Evolutionary conservation across 2,888 invertebrate genomes (phyloP), one percentile per base, ranked within the genome.

Genomic region (Opisthograptis luteolata): DNA sequence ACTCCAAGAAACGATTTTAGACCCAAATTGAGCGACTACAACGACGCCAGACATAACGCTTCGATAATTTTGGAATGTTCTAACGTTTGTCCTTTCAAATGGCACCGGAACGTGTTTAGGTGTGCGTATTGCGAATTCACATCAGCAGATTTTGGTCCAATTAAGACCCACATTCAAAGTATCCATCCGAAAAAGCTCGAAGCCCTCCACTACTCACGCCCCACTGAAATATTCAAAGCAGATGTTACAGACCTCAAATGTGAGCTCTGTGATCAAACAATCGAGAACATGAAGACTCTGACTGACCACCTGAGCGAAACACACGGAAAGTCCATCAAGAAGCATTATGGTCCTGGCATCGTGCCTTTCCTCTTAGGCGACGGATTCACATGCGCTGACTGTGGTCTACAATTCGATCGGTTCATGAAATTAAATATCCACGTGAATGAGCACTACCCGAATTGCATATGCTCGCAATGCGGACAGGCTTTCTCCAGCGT

Each of bases 51-150:
- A 68, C 80, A 81, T 74, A 87, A 88, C 60, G 87, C 87, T 34
- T 79, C 78, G 17, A 67, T 82, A 41, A 79, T 89, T 44, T 67
- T 89, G 48, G 81, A 86, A 65, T 82, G 69, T 66, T 87, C 88
- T 22, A 89, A 85, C 68, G 79, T 71, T 17, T 79, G 80, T 49
- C 89, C 89, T 0, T 90, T 90, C 66, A 75, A 87, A 53, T 87
- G 85, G 85, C 77, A 74, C 25, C 70, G 83, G 5, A 87, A 88
- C 0, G 58, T 73, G 2, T 90, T 86, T 57, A 70, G 71, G 20
- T 90, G 89, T 54, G 84, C 79, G 1, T 81, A 70, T 58, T 90
- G 89, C 50, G 64, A 82, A 0, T 64, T 68, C 22, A 68, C 76
- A 0, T 88, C 82, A 40, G 82, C 77, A 1, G 82, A 87, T 55